These are phyloP conservation scores for Rhodophaea formosa DNA, from an alignment of 2,888 invertebrate genomes.

Conservation along the genomic window DNA sequence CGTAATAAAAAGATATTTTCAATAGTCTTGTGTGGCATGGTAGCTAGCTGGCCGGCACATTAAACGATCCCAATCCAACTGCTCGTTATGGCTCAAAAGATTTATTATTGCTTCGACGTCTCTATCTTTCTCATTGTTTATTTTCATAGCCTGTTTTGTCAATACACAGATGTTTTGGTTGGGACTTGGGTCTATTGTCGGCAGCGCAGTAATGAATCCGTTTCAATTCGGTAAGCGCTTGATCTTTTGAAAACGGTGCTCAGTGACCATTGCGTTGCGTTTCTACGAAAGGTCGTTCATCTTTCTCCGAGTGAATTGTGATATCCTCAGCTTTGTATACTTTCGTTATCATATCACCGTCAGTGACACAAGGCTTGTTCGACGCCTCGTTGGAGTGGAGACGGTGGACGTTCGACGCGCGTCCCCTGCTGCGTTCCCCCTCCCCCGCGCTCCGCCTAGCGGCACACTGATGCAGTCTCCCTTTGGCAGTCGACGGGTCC, in stretches of 20 bases:
- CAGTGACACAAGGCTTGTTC: slow-evolving; percentile 65
- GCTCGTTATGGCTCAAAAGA: slow-evolving; percentile 37
- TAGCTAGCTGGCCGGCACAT: neutral
- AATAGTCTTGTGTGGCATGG: neutral
- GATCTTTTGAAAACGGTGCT: slow-evolving; percentile 21
- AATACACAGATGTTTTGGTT: slow-evolving; percentile 58
- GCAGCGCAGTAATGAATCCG: slow-evolving; percentile 35
- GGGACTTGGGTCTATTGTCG: slow-evolving; percentile 42
- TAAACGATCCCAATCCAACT: slow-evolving; percentile 23
- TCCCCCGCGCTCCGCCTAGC: slow-evolving; percentile 42
- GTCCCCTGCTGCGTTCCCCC: slow-evolving; percentile 58
- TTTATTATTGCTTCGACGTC: slow-evolving; percentile 46
- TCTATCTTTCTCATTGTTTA: slow-evolving; percentile 52
- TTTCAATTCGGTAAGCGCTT: slow-evolving; percentile 32
- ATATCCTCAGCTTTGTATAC: slow-evolving; percentile 63
- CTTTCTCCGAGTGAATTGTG: slow-evolving; percentile 38
- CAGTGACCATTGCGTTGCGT: slow-evolving; percentile 17
- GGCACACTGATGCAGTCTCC: slow-evolving; percentile 68
- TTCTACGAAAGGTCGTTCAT: slow-evolving; percentile 39
- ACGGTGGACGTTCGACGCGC: slow-evolving; percentile 49
- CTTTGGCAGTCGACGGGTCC: slow-evolving; percentile 40
- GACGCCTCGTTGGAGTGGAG: slow-evolving; percentile 53
- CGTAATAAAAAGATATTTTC: neutral
- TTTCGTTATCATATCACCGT: slow-evolving; percentile 74
- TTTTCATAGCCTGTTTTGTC: slow-evolving; percentile 55